Evolutionary conservation across 2,888 invertebrate genomes (phyloP), one percentile per base, ranked within the genome.

Genomic region (Rhimphoctona megacephalus): DNA sequence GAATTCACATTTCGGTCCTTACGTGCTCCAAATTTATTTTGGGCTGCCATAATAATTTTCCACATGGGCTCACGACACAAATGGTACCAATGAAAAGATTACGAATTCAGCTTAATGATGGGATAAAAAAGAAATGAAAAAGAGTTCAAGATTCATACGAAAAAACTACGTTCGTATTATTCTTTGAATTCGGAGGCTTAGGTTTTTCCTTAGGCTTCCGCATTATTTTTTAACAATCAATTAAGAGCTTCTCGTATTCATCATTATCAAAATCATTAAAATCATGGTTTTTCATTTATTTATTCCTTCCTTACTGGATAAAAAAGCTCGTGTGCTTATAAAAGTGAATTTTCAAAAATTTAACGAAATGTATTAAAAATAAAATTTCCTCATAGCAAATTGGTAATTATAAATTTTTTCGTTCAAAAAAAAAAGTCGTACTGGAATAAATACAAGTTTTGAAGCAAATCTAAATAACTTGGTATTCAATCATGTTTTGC

Each of bases 41-140:
- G n/a, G n/a, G n/a, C n/a, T n/a, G n/a, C n/a, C n/a, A n/a, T n/a
- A n/a, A n/a, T 33, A n/a, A n/a, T n/a, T n/a, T n/a, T n/a, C n/a
- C n/a, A n/a, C n/a, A n/a, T n/a, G n/a, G n/a, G n/a, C n/a, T n/a
- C 43, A 3, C 30, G 30, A 19, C 33, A n/a, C 69, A 74, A 79
- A 76, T 74, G 70, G 69, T 8, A 22, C 78, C 33, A 52, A 69
- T 61, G 52, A 19, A 25, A 82, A 69, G 70, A 82, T 82, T 82
- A 76, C 70, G 74, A 79, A 85, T 82, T 70, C 49, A 78, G 52
- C 36, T 64, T 69, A 74, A 85, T 30, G 43, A 43, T 39, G 46
- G 36, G 49, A 52, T 19, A 25, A 43, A 67, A 54, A n/a, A 64
- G 30, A 30, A 64, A 64, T 77, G 22, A 52, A 70, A 70, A 33